phyloP scores from a whole-genome alignment of 2,113 vertebrate genomes.

The Trogon surrucura region DNA sequence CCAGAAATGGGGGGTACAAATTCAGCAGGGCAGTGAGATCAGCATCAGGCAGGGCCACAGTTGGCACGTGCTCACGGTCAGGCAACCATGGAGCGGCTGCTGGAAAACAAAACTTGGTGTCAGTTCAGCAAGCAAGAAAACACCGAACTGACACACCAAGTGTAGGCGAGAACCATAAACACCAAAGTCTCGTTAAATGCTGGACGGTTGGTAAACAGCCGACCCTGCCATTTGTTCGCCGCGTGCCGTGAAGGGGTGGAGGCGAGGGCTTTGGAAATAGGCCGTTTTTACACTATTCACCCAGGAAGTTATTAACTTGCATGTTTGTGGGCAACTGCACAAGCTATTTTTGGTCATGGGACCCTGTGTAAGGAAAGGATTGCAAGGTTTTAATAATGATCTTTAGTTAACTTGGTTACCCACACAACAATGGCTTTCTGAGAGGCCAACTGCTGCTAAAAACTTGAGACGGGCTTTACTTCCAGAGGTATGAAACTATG shows the following conservation, averaged over 20 bases:
- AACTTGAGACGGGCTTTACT: conserved; percentile 53
- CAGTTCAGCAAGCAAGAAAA: conserved; percentile 23
- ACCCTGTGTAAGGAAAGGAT: conserved; percentile 69
- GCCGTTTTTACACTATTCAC: conserved; percentile 52
- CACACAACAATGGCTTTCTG: conserved; percentile 58
- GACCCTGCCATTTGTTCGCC: conserved; percentile 26
- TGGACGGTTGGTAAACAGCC: neutral
- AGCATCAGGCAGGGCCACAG: neutral
- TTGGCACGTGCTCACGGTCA: fast-evolving
- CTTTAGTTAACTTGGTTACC: conserved; percentile 64
- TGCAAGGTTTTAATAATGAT: conserved; percentile 69
- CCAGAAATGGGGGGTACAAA: neutral
- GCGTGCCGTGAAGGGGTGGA: neutral
- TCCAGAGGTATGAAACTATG: conserved; percentile 67
- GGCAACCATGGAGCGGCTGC: neutral
- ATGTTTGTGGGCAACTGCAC: conserved; percentile 67
- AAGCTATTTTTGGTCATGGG: conserved; percentile 69
- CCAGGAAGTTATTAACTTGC: conserved; percentile 73
- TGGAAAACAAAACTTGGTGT: neutral
- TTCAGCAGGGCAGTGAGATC: neutral
- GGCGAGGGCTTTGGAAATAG: conserved; percentile 26
- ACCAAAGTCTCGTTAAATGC: neutral
- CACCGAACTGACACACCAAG: neutral
- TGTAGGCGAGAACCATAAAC: conserved; percentile 14
- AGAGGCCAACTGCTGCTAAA: conserved; percentile 60